Conservation (phyloP, 2,888 invertebrate species). For the Lasioglossum pauxillum region DNA sequence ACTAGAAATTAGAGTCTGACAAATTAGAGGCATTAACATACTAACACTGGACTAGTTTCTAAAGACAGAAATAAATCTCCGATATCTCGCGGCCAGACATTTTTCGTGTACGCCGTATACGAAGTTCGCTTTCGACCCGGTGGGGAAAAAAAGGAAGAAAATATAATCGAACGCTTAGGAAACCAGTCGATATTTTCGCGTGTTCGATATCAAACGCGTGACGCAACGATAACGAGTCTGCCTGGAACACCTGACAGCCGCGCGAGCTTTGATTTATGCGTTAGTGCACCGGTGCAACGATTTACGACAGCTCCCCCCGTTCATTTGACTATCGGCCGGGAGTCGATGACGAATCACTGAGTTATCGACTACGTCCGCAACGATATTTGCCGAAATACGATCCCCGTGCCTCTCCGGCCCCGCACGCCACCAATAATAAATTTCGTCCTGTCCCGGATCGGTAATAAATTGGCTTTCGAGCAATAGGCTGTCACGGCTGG, state of each 20-base stretch:
- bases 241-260: slow-evolving; percentile 65
- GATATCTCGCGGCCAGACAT: background rate
- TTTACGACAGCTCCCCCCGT: slow-evolving; percentile 64
- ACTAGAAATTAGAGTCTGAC: background rate
- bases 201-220: slow-evolving; percentile 54
- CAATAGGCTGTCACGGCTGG: slow-evolving; percentile 23
- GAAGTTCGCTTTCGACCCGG: background rate
- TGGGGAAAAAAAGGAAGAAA: background rate
- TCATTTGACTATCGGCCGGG: slow-evolving; percentile 68
- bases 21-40: background rate
- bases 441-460: slow-evolving; percentile 40
- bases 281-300: slow-evolving; percentile 66
- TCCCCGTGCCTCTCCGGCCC: slow-evolving; percentile 1
- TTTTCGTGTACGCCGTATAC: background rate
- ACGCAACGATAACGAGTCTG: slow-evolving; percentile 66
- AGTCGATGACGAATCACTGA: slow-evolving; percentile 70
- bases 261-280: slow-evolving; percentile 67
- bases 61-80: background rate
- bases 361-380: slow-evolving; percentile 69
- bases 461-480: slow-evolving; percentile 45
- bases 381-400: slow-evolving; percentile 70
- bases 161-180: slow-evolving; percentile 15
- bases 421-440: slow-evolving; percentile 57
- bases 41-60: slow-evolving; percentile 1
- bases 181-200: slow-evolving; percentile 54